Base-by-base conservation (phyloP, 1,140 invertebrate species). In the Bombus sylvicola region DNA sequence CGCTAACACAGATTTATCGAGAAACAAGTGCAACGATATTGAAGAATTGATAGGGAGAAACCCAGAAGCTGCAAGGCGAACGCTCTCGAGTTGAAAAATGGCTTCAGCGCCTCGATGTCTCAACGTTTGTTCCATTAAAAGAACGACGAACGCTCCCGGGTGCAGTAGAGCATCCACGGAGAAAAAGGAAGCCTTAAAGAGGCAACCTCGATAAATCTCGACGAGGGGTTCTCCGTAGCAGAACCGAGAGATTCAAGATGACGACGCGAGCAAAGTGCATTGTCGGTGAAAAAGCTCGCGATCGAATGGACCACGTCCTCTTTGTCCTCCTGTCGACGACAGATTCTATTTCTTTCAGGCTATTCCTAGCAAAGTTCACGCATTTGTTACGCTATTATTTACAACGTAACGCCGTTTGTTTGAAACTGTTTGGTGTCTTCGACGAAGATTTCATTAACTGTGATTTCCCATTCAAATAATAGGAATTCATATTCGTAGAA, bases 61-160 rank as follows among this genome's bases (percentile, higher is more conserved):
- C 72, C 76, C 69, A 78, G 85, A 71, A 74, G 69, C 43, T 81
- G 78, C 69, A 69, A 85, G 82, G 87, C 66, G 80, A 88, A 81
- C 41, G 68, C 71, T 78, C 53, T 72, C 53, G 31, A 84, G 64
- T 87, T 77, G 66, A 91, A 71, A 87, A 91, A 90, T 74, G 85
- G 71, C 90, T 83, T 73, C 76, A 72, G 59, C 22, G 59, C 72
- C 72, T 6, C 57, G 77, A 72, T 90, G 86, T 88, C 86, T 85
- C 81, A 81, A 72, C 86, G 82, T 91, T 88, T 85, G 79, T 86
- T 75, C 88, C 83, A 87, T 91, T 88, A 91, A 87, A 91, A 90
- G 76, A 82, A 81, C 43, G 85, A 66, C 82, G 64, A 91, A 72
- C 74, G 81, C 88, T 86, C 76, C 83, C 83, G 86, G 64, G 83